Percentiles rank a stretch among this genome's conserved stretches.
Conservation (phyloP, 2,113 vertebrate genomes). For the Salvator merianae region DNA sequence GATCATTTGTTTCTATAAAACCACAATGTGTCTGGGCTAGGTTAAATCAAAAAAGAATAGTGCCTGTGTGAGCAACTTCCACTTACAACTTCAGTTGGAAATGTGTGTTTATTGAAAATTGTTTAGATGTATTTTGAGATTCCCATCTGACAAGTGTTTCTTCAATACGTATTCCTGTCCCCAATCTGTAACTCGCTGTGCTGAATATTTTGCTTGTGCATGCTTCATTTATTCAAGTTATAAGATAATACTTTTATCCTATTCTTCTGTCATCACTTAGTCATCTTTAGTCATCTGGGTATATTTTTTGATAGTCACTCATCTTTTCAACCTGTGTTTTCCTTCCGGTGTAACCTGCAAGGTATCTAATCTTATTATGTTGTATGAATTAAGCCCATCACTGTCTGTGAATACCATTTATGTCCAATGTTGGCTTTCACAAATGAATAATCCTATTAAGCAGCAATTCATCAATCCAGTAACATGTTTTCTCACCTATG, state of each 20-base stretch:
- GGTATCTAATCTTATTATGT: not conserved
- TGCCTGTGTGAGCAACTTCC: not conserved
- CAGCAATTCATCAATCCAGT: slow-evolving; percentile 16
- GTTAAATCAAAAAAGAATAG: not conserved
- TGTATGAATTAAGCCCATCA: not conserved
- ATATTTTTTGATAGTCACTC: not conserved
- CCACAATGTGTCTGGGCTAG: not conserved
- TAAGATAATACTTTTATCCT: not conserved
- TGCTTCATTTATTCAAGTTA: not conserved
- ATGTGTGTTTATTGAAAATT: slow-evolving; percentile 1
- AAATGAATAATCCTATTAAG: not conserved
- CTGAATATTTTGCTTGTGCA: not conserved
- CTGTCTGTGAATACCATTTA: not conserved
- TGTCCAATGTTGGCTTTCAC: not conserved
- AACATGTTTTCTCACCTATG: not conserved
- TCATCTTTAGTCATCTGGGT: not conserved
- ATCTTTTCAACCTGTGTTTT: not conserved
- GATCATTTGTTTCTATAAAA: not conserved
- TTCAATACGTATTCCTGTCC: not conserved
- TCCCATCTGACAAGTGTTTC: not conserved
- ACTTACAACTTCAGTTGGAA: not conserved
- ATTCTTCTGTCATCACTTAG: not conserved
- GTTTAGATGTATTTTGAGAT: not conserved
- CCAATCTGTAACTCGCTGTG: not conserved
- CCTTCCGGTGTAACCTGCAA: not conserved